Evolutionary conservation across 2,113 vertebrate species (phyloP), one percentile per base, ranked within the genome.

Genomic region (human): DNA sequence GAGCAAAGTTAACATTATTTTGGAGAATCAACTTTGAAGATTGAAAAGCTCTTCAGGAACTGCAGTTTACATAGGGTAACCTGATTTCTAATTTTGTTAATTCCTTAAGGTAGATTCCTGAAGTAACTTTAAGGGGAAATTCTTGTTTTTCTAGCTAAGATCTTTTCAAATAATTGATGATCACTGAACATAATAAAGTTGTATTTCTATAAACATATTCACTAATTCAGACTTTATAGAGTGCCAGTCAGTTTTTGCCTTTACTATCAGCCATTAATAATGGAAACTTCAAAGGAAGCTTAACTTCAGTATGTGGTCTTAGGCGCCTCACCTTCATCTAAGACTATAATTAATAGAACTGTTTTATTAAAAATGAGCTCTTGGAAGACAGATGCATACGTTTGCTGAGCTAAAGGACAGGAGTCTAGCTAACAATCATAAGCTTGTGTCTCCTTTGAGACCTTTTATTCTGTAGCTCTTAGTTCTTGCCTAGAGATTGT

Each of bases 111-210:
- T 35, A 80, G 55, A 22, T 40, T 93, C 14, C n/a, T 1, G 1
- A 89, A 61, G 13, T 64, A 30, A 38, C 35, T 91, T 94, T 82
- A 48, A 85, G 59, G 48, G 18, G 35, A 20, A 40, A 43, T 43
- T 79, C 70, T 90, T 90, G 20, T 73, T 55, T 11, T 87, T 32
- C 14, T 90, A 79, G 48, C 25, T 25, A 96, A 76, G 57, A 52
- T 93, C 79, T 83, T 93, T 97, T 92, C 55, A 97, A 91, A 50
- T 86, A 75, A 88, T 90, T 52, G 43, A 55, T 90, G 75, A 57
- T 35, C 12, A 50, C 27, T 68, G 55, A 73, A 79, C 27, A 88
- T 16, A 45, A 68, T 79, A 64, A 85, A 50, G 22, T 83, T 72
- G 16, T 61, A 30, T 88, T 93, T 97, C 35, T 90, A 79, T 64